Base-by-base conservation (phyloP, 2,113 vertebrate genomes). In the Parotia lawesii region DNA sequence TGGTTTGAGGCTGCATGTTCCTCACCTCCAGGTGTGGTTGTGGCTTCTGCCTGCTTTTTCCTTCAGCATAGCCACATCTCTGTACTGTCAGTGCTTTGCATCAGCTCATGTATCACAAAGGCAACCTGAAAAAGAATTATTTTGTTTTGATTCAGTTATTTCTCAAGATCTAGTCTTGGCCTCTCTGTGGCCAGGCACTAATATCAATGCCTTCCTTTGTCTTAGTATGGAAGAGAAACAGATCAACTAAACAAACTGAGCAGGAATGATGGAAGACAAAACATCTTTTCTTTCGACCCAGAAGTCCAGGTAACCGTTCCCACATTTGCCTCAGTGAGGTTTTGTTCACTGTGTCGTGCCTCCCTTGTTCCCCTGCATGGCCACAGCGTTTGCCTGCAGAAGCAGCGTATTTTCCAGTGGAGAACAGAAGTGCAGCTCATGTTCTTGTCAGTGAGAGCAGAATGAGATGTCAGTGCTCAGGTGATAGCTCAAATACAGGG, bases 221-320 rank as follows among this genome's bases (percentile, higher is more conserved):
- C 56, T 53, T 96, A 99, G 99, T 99, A 99, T 2, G 98, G 98
- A 90, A 98, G 99, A 97, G 99, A 99, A 98, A 99, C 99, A 5
- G 99, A 99, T 81, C 99, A 99, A 91, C 96, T 99, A 84, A 99
- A 99, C 97, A 99, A 99, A 97, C 97, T 99, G 84, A 99, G 98
- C 97, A 98, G 99, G 95, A 99, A 98, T 21, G 99, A 99, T 64
- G 98, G 98, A 94, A 98, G 99, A 95, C 99, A 98, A 91, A 99
- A 99, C 95, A 98, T 99, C 70, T 99, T 99, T 95, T 98, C 98
- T 66, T 98, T 99, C 5, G 99, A 99, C 90, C 98, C 98, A 3
- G 99, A 99, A 92, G 99, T 99, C 37, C 99, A 99, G 99, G 99
- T 99, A 97, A 96, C 82, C 53, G 28, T 35, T 48, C n/a, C 17